Evolutionary conservation across 2,888 invertebrate genomes (phyloP).

Genomic region (Agonopterix arenella): DNA sequence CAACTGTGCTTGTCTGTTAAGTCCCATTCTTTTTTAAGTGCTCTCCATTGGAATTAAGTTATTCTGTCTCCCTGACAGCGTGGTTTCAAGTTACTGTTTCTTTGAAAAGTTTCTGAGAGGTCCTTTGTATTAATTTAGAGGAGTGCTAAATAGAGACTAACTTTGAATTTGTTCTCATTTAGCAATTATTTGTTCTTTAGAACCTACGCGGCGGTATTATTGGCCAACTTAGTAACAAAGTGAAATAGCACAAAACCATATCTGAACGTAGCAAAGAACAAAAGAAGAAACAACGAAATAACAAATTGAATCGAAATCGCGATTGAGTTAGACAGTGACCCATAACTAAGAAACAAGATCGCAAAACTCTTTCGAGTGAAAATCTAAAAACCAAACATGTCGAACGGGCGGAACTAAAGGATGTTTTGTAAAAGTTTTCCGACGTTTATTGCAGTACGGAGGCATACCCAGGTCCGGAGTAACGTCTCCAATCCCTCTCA

Average conservation of each 20-base stretch:
- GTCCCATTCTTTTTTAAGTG: constrained; percentile 51
- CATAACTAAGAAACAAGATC: constrained; percentile 37
- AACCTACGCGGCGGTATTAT: too few relatives aligned
- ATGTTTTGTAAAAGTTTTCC: constrained; percentile 53
- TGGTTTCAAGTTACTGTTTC: constrained; percentile 11
- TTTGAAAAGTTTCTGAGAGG: too few relatives aligned
- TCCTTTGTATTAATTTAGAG: too few relatives aligned
- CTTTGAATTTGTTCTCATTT: too few relatives aligned
- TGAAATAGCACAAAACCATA: neutral
- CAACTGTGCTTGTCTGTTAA: constrained; percentile 44
- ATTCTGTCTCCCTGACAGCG: constrained; percentile 27
- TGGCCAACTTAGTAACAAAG: neutral
- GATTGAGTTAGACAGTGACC: constrained; percentile 38
- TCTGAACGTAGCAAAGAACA: neutral
- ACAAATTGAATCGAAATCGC: constrained; percentile 38
- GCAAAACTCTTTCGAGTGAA: constrained; percentile 32
- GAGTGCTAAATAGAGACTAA: too few relatives aligned
- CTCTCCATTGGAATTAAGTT: constrained; percentile 55
- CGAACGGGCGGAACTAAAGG: constrained; percentile 46
- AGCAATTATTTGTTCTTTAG: too few relatives aligned
- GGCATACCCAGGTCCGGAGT: constrained; percentile 7
- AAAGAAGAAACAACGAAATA: constrained; percentile 22
- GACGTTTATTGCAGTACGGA: constrained; percentile 57
- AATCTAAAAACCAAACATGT: constrained; percentile 59
- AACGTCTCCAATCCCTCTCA: constrained; percentile 14